Conservation (phyloP, 2,797 vertebrate genomes). For the Sus cebifrons region DNA sequence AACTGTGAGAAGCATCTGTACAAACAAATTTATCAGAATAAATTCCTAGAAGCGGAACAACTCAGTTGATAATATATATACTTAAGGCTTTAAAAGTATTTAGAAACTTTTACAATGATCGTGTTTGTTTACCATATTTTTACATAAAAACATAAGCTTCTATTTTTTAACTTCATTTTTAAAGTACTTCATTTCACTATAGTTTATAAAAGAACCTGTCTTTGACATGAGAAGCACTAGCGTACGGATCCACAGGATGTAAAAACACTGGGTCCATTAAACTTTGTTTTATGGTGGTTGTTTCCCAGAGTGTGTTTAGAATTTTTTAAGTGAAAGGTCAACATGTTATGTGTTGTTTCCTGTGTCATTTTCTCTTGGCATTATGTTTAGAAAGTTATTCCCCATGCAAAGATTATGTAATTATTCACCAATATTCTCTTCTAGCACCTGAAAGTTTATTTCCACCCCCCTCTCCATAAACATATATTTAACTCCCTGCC, state of each 20-base stretch:
- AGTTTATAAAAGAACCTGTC: not conserved
- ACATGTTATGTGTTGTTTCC: not conserved
- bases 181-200: not conserved
- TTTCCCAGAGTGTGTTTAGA: not conserved
- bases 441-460: not conserved
- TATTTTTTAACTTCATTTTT: conserved; percentile 54
- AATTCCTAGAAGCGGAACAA: not conserved
- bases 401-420: not conserved
- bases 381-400: conserved; percentile 43
- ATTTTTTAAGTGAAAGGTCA: conserved; percentile 46
- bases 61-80: conserved; percentile 14
- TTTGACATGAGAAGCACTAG: not conserved
- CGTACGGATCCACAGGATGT: not conserved
- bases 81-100: conserved; percentile 20
- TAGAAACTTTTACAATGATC: conserved; percentile 9
- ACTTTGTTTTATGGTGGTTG: not conserved
- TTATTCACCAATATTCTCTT: conserved; percentile 15
- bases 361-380: not conserved
- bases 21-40: conserved; percentile 56
- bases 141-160: not conserved
- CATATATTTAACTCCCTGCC: conserved; percentile 34
- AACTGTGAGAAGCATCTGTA: not conserved
- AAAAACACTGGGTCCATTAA: not conserved
- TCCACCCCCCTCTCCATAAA: not conserved
- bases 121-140: no score